These are phyloP conservation scores for Diarsia brunnea DNA, from an alignment of 2,888 invertebrate species.

Conservation along the genomic window DNA sequence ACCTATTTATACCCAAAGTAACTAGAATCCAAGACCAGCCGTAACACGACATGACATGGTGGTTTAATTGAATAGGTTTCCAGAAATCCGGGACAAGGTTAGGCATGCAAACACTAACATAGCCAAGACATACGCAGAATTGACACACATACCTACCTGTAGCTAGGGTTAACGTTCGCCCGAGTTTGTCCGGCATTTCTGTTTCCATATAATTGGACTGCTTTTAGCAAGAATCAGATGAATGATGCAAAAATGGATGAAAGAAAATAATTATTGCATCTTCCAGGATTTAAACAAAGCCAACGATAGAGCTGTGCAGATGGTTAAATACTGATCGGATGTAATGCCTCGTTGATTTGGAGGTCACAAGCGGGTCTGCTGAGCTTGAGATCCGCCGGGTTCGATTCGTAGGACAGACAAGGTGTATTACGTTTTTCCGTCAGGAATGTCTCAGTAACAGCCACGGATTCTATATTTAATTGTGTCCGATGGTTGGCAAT, in stretches of 20 bases:
- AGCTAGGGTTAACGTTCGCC: background rate
- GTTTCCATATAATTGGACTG: too few relatives aligned
- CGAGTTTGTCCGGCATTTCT: background rate
- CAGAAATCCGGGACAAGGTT: background rate
- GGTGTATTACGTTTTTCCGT: background rate
- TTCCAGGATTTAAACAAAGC: too few relatives aligned
- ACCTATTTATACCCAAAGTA: background rate
- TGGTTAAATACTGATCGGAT: too few relatives aligned
- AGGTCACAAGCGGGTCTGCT: background rate
- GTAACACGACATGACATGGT: background rate
- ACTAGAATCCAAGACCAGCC: background rate
- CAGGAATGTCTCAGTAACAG: background rate
- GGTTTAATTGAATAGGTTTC: conserved; percentile 1
- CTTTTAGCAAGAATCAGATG: too few relatives aligned
- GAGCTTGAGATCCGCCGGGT: background rate
- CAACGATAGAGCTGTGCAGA: background rate
- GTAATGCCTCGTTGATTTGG: too few relatives aligned
- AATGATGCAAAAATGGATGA: too few relatives aligned
- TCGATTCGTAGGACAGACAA: background rate
- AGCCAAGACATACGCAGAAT: background rate
- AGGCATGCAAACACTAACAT: background rate
- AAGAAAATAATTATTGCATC: too few relatives aligned
- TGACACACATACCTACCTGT: background rate
- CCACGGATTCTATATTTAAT: too few relatives aligned
- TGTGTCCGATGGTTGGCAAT: too few relatives aligned